These are phyloP conservation scores for Callipepla squamata DNA, from an alignment of 2,113 vertebrate species.

Conservation along the genomic window DNA sequence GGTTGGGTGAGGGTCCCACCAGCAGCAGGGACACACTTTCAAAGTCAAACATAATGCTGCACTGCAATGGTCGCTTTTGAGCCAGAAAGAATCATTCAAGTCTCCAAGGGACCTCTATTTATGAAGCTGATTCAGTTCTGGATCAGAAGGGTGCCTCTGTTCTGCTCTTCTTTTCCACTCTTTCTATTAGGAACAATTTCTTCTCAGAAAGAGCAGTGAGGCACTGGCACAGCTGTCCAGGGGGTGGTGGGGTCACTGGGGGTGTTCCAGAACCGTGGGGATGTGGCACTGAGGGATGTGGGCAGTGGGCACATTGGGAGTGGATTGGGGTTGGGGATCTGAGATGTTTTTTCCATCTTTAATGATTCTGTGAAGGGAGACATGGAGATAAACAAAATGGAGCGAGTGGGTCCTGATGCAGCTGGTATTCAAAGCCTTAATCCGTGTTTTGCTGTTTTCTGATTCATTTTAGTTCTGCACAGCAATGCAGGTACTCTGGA, in stretches of 20 bases:
- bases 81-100: not conserved
- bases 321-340: no score
- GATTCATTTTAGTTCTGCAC: accelerated
- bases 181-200: no score
- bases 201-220: no score
- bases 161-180: not conserved
- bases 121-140: not conserved
- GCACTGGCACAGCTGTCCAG: no score
- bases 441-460: not conserved
- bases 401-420: not conserved
- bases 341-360: no score
- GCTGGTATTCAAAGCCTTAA: not conserved
- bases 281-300: no score
- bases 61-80: not conserved
- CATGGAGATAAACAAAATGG: not conserved
- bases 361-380: not conserved
- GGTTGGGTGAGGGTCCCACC: not conserved
- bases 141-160: no score
- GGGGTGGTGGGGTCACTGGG: no score
- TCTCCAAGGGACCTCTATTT: not conserved
- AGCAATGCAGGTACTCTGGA: not conserved
- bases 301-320: no score
- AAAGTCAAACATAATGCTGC: not conserved
- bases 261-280: no score
- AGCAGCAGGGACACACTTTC: not conserved